Evolutionary conservation across 2,888 invertebrate genomes (phyloP).

Genomic region (Nomada goodeniana): DNA sequence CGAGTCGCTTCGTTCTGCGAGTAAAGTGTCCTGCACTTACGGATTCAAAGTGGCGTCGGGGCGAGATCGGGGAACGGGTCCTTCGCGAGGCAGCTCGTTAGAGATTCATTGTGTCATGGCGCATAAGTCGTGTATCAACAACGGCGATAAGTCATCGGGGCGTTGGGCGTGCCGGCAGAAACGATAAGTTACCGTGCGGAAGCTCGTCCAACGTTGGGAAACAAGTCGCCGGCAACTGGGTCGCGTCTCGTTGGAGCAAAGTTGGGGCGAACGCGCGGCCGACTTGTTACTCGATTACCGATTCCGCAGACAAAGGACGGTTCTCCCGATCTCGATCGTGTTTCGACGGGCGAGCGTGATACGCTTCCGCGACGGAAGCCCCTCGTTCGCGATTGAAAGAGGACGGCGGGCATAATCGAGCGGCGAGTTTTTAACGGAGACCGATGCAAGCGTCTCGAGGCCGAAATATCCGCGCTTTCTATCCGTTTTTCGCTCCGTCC

Average conservation of each 20-base stretch:
- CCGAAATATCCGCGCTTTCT: conserved; percentile 49
- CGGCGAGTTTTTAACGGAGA: conserved; percentile 22
- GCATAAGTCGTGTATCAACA: neutral
- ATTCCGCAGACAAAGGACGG: too few species aligned
- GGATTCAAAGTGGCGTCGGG: neutral
- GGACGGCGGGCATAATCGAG: conserved; percentile 25
- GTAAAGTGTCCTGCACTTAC: neutral
- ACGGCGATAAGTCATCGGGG: neutral
- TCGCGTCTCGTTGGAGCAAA: conserved; percentile 16
- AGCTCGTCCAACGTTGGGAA: neutral
- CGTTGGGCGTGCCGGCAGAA: conserved; percentile 1
- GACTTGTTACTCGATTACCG: neutral
- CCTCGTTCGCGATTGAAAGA: neutral
- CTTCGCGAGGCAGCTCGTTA: neutral
- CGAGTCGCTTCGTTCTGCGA: neutral
- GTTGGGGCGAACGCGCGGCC: neutral
- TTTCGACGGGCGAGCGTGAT: too few species aligned
- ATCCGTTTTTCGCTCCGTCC: conserved; percentile 23
- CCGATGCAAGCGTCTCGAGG: conserved; percentile 54
- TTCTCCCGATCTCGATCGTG: neutral
- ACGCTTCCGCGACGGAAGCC: neutral
- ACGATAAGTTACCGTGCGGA: neutral
- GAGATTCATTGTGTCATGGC: neutral
- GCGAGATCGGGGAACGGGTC: neutral
- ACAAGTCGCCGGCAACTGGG: conserved; percentile 21